Percentiles rank a stretch among this genome's conserved stretches.
Conservation (phyloP, 2,797 vertebrate genomes). For the Sebastes hubbsi region DNA sequence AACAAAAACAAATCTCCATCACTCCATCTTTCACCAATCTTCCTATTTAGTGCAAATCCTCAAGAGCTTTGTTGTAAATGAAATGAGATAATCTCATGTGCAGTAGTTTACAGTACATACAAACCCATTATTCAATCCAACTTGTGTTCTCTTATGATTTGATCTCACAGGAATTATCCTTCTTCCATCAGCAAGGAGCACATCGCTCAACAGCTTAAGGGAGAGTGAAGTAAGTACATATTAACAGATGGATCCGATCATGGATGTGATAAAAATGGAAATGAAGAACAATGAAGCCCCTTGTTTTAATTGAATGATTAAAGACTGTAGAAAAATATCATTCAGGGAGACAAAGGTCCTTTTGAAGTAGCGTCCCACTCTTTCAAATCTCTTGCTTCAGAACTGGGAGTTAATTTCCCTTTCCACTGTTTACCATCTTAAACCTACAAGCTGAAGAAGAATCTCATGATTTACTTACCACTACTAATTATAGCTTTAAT, state of each 20-base stretch:
- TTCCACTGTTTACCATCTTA: not conserved
- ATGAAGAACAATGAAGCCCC: not conserved
- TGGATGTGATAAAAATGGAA: slow-evolving; percentile 7
- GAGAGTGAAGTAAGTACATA: not conserved
- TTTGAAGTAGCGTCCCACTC: not conserved
- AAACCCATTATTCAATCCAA: not conserved
- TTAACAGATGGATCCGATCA: not conserved
- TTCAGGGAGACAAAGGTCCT: not conserved
- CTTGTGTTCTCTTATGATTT: slow-evolving; percentile 4
- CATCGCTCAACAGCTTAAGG: slow-evolving; percentile 3
- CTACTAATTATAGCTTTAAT: slow-evolving; percentile 5
- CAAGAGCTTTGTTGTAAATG: not conserved
- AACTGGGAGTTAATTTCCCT: not conserved
- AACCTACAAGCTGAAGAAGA: not conserved
- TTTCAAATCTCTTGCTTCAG: not conserved
- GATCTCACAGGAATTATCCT: not conserved
- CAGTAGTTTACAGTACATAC: not conserved
- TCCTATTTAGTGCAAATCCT: not conserved
- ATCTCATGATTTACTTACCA: not conserved
- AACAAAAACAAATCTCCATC: not conserved
- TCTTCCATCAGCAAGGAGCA: not conserved
- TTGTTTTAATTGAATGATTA: slow-evolving; percentile 5
- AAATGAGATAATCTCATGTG: not conserved
- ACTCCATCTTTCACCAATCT: not conserved
- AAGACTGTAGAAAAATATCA: not conserved